Evolutionary conservation across 2,888 invertebrate species (phyloP).

Genomic region (Cacoxenus indagator): DNA sequence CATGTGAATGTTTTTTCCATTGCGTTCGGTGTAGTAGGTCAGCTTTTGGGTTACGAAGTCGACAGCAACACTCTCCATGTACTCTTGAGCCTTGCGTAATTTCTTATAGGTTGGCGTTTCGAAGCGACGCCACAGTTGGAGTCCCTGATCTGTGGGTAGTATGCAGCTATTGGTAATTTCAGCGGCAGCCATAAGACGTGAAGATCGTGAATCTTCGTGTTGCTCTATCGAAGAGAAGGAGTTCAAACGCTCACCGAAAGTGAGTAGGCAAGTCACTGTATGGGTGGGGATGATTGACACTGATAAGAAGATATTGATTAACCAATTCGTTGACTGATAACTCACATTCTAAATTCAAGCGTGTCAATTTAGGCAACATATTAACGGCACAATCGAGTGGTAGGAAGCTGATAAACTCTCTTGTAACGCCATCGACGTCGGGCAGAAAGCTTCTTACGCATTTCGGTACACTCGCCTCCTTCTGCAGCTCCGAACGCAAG

Average conservation of each 20-base stretch:
- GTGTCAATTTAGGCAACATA: conserved; percentile 75
- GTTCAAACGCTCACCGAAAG: conserved; percentile 79
- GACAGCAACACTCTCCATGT: conserved; percentile 80
- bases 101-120: conserved; percentile 81
- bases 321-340: conserved; percentile 27
- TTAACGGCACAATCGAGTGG: conserved; percentile 72
- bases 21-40: conserved; percentile 71
- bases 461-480: conserved; percentile 80
- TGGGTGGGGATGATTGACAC: conserved; percentile 52
- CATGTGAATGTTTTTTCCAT: conserved; percentile 23
- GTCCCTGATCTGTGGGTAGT: conserved; percentile 69
- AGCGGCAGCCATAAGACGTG: conserved; percentile 80
- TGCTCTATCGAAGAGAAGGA: conserved; percentile 78
- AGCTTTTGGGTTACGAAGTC: conserved; percentile 76
- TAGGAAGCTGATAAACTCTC: conserved; percentile 76
- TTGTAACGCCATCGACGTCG: conserved; percentile 76
- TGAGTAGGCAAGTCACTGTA: conserved; percentile 80
- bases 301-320: neutral
- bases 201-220: conserved; percentile 75
- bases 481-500: conserved; percentile 84
- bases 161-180: conserved; percentile 78
- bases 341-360: conserved; percentile 85
- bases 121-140: conserved; percentile 77
- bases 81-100: conserved; percentile 78
- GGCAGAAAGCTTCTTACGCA: conserved; percentile 78